Evolutionary conservation across 2,888 invertebrate species (phyloP).

Genomic region (Meteorus colon): DNA sequence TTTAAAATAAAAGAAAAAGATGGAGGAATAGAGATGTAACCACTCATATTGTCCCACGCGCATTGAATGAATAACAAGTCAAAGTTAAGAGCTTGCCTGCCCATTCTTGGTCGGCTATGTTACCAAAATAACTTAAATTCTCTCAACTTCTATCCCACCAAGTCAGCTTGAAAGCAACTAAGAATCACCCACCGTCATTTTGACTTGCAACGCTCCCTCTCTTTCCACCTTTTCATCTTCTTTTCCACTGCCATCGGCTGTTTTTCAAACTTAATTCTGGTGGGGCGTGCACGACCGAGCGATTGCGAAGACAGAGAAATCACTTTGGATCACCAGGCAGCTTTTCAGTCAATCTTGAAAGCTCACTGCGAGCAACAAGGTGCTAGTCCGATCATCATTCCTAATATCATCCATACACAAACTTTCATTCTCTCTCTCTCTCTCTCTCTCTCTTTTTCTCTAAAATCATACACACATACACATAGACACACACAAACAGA

Average conservation of each 20-base stretch:
- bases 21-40: neutral
- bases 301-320: conserved; percentile 27
- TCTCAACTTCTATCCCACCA: conserved; percentile 55
- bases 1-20: neutral
- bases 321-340: conserved; percentile 10
- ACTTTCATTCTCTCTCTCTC: too few species aligned
- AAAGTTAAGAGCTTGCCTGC: conserved; percentile 67
- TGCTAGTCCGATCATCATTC: conserved; percentile 21
- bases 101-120: conserved; percentile 73
- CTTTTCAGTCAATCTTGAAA: conserved; percentile 44
- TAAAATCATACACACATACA: too few species aligned
- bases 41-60: conserved; percentile 32
- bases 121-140: conserved; percentile 69
- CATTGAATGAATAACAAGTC: conserved; percentile 58
- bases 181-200: conserved; percentile 49
- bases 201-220: conserved; percentile 29
- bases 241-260: conserved; percentile 48
- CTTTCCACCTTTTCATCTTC: conserved; percentile 31
- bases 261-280: neutral
- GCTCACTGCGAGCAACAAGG: conserved; percentile 37
- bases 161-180: conserved; percentile 28
- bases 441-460: too few species aligned
- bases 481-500: too few species aligned
- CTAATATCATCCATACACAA: neutral
- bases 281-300: conserved; percentile 49